These are phyloP conservation scores for Notospermus geniculatus DNA, from an alignment of 1,140 invertebrate species.

Conservation along the genomic window DNA sequence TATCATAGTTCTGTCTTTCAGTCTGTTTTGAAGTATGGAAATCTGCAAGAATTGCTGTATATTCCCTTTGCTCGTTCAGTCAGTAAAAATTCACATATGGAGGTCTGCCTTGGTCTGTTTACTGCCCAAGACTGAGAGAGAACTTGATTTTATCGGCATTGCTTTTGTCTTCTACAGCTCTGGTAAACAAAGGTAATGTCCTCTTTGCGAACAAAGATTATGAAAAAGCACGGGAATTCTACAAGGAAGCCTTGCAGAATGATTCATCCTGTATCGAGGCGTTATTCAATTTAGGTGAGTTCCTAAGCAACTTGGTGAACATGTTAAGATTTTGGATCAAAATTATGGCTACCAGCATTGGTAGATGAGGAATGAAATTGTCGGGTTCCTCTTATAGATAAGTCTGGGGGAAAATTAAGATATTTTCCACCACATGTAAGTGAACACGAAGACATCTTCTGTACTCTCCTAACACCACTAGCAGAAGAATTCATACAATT, in stretches of 20 bases:
- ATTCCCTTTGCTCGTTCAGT: neutral
- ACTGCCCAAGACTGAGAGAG: neutral
- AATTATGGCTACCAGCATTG: too few relatives aligned
- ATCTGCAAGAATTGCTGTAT: neutral
- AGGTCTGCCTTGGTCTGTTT: neutral
- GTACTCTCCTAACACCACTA: neutral
- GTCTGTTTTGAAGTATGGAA: too few relatives aligned
- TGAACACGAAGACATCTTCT: too few relatives aligned
- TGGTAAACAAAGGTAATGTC: conserved; percentile 88
- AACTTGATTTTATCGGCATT: neutral
- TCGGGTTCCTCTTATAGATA: too few relatives aligned
- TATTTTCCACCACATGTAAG: too few relatives aligned
- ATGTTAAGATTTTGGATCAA: too few relatives aligned
- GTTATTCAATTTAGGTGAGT: conserved; percentile 81
- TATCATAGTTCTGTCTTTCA: too few relatives aligned
- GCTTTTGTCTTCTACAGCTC: conserved; percentile 58
- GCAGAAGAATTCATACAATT: conserved; percentile 13
- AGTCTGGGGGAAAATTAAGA: too few relatives aligned
- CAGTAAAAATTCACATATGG: conserved; percentile 3
- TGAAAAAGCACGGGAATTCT: conserved; percentile 74
- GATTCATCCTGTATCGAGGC: conserved; percentile 85
- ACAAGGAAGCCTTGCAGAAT: conserved; percentile 74
- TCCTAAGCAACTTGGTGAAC: too few relatives aligned
- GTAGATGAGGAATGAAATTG: too few relatives aligned
- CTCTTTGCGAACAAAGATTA: conserved; percentile 70